A percentile compares a stretch with the other conserved stretches of the same genome.
Conservation (phyloP, 2,888 invertebrate genomes). For the Sisyra nigra region DNA sequence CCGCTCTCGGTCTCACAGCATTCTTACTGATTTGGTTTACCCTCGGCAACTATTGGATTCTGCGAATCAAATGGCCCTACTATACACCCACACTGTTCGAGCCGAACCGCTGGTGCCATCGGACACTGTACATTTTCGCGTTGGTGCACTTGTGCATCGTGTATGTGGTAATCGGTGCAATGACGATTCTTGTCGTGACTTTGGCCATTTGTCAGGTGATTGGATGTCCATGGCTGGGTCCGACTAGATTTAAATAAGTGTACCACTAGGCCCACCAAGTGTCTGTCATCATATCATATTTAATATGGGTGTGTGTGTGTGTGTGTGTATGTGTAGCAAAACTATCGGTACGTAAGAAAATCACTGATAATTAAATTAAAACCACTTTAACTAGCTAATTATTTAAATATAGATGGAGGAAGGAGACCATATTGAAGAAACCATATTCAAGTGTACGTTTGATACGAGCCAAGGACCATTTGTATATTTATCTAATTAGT, state of each 20-base stretch:
- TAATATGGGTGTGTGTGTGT: too few relatives aligned
- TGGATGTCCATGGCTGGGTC: slow-evolving; percentile 53
- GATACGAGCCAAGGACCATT: too few relatives aligned
- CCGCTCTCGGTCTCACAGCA: slow-evolving; percentile 46
- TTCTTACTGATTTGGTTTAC: slow-evolving; percentile 63
- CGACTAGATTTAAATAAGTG: slow-evolving; percentile 42
- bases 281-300: too few relatives aligned
- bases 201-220: slow-evolving; percentile 52
- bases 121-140: slow-evolving; percentile 60
- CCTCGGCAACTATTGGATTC: slow-evolving; percentile 65
- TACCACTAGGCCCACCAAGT: too few relatives aligned
- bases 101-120: slow-evolving; percentile 66
- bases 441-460: too few relatives aligned
- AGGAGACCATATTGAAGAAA: too few relatives aligned
- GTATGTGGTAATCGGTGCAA: slow-evolving; percentile 42
- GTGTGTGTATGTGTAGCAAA: too few relatives aligned
- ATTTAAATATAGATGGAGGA: too few relatives aligned
- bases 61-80: slow-evolving; percentile 60
- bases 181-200: slow-evolving; percentile 39
- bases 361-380: too few relatives aligned
- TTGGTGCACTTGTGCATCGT: slow-evolving; percentile 54
- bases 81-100: slow-evolving; percentile 54
- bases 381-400: too few relatives aligned
- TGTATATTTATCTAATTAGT: too few relatives aligned
- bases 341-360: too few relatives aligned